These are phyloP conservation scores for Megaustenia siamemsis DNA, from an alignment of 2,888 invertebrate genomes.

Conservation along the genomic window DNA sequence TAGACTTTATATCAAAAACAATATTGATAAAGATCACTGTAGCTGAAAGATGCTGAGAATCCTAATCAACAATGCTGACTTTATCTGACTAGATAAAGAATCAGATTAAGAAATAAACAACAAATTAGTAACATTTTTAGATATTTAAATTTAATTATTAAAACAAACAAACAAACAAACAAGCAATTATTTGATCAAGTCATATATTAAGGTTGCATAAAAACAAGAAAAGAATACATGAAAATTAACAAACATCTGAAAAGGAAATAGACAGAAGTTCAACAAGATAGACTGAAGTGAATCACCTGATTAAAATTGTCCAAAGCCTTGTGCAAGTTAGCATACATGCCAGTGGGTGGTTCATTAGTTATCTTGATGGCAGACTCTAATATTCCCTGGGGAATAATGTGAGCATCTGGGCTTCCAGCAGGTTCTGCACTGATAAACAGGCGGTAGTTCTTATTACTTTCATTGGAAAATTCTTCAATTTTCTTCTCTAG, in stretches of 20 bases:
- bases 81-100: too few species aligned
- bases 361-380: conserved; percentile 98
- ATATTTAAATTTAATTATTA: too few species aligned
- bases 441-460: conserved; percentile 92
- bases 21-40: too few species aligned
- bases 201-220: too few species aligned
- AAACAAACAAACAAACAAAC: too few species aligned
- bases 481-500: conserved; percentile 95
- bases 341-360: conserved; percentile 97
- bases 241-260: background rate
- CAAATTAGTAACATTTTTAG: too few species aligned
- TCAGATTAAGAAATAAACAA: too few species aligned
- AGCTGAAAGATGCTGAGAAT: too few species aligned
- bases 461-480: conserved; percentile 89
- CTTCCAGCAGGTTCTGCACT: conserved; percentile 96
- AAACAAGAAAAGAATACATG: too few species aligned
- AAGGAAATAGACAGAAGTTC: background rate
- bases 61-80: too few species aligned
- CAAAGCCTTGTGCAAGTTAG: conserved; percentile 96
- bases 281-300: background rate
- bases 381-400: conserved; percentile 95
- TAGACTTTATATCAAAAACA: too few species aligned
- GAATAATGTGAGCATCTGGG: conserved; percentile 93
- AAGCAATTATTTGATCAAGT: too few species aligned
- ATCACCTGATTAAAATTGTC: conserved; percentile 92